phyloP scores from a whole-genome alignment of 2,797 vertebrate species.

The Coreius guichenoti region DNA sequence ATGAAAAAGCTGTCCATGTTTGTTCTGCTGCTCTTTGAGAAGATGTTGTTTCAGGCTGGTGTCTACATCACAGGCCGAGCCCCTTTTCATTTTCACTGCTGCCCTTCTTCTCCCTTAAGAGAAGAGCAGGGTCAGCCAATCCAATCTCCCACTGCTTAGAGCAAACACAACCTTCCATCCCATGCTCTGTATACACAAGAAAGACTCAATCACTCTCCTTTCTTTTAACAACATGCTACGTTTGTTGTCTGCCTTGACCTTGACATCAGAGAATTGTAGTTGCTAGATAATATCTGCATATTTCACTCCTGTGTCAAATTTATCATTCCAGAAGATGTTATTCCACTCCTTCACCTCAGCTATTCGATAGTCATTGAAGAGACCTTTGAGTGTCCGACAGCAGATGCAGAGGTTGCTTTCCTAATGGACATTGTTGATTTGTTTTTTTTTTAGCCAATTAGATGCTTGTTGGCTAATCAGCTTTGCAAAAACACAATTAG shows the following conservation, averaged over 20 bases:
- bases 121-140: slow-evolving; percentile 35
- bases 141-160: slow-evolving; percentile 46
- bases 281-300: slow-evolving; percentile 24
- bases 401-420: slow-evolving; percentile 23
- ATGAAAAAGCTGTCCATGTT: slow-evolving; percentile 25
- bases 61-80: slow-evolving; percentile 35
- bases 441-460: slow-evolving; percentile 40
- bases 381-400: neutral
- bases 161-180: slow-evolving; percentile 49
- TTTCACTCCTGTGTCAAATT: slow-evolving; percentile 16
- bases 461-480: slow-evolving; percentile 42
- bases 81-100: slow-evolving; percentile 42
- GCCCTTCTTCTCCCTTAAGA: slow-evolving; percentile 8
- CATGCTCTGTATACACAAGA: slow-evolving; percentile 23
- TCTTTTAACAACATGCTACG: slow-evolving; percentile 37
- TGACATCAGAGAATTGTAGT: slow-evolving; percentile 23
- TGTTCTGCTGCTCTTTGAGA: neutral
- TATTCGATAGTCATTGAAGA: slow-evolving; percentile 28
- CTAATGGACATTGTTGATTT: slow-evolving; percentile 36
- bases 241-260: slow-evolving; percentile 47
- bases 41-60: slow-evolving; percentile 18
- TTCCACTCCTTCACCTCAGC: slow-evolving; percentile 11
- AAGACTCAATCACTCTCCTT: neutral
- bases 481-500: slow-evolving; percentile 64
- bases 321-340: slow-evolving; percentile 24